These are phyloP conservation scores for Naja naja DNA, from an alignment of 2,113 vertebrate genomes.

Conservation along the genomic window DNA sequence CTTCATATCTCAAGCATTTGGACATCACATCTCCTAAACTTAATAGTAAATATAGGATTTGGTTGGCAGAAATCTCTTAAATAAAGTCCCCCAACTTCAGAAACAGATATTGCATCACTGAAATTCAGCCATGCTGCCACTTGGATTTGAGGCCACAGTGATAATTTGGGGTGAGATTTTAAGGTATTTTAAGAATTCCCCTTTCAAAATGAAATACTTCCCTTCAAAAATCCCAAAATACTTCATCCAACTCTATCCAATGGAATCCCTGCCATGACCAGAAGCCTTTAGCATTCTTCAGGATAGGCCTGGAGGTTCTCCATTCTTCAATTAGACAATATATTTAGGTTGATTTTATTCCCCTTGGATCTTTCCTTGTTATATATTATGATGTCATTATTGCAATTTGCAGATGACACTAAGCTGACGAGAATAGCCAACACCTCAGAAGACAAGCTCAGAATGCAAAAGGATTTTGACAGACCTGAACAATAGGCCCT, in stretches of 20 bases:
- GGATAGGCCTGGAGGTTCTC: neutral
- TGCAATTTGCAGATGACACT: neutral
- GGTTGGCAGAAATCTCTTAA: neutral
- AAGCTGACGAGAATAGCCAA: neutral
- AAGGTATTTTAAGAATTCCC: neutral
- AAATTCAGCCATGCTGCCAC: neutral
- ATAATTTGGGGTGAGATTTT: neutral
- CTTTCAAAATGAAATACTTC: neutral
- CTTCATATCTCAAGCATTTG: neutral
- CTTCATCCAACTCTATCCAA: neutral
- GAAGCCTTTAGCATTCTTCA: neutral
- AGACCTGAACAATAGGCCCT: too few relatives aligned
- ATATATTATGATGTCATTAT: neutral
- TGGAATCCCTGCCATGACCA: neutral
- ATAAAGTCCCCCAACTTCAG: neutral
- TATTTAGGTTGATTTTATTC: neutral
- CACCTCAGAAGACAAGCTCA: too few relatives aligned
- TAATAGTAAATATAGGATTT: too few relatives aligned
- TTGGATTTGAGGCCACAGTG: neutral
- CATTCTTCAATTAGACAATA: neutral
- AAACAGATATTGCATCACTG: neutral
- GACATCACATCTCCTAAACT: neutral
- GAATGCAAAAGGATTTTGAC: too few relatives aligned
- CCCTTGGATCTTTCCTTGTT: neutral
- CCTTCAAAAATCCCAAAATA: neutral